Base-by-base conservation (phyloP, 2,888 invertebrate species). In the Drosophila mercatorum region DNA sequence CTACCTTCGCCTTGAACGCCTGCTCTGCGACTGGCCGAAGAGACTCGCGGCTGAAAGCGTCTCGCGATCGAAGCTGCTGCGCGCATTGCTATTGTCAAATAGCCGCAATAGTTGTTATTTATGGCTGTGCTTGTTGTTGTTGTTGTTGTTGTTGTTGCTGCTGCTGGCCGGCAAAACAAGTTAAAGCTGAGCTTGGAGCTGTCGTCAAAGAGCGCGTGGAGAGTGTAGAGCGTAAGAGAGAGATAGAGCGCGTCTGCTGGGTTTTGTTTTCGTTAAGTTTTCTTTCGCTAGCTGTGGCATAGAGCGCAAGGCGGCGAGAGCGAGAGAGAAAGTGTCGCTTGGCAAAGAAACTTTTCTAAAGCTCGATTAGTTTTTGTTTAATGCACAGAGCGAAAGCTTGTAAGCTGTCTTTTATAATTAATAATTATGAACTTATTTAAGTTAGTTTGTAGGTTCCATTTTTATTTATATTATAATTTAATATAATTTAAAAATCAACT, bases 1-100 rank as follows among this genome's bases (percentile, higher is more conserved):
- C 91, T 92, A 92, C 92, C 92, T 92, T 91, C 90, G 90, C 88
- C 89, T 91, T 88, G 91, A 86, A 91, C 90, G 91, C 78, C 80
- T 83, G 83, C 77, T 77, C 74, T 49, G 55, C 34, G 40, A 59
- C 55, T 65, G 55, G 41, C 75, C 58, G 64, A 38, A 53, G 53
- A 75, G 70, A 49, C 51, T 36, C 69, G 75, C 72, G 68, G 60
- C 73, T 73, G 65, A 56, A 74, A 64, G 55, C 63, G 67, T 63
- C 68, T 78, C 75, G 60, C 78, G 78, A 78, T 75, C 75, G 68
- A 47, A 70, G 63, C 36, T 69, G 49, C 22, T 53, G 63, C 52
- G 34, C 53, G 34, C 53, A 68, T 75, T 83, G 72, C 75, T 78
- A 71, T 81, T 79, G 80, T 75, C 36, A 65, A 69, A 69, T 64